phyloP scores from a whole-genome alignment of 2,888 invertebrate species.

The Polymixis lichenea region DNA sequence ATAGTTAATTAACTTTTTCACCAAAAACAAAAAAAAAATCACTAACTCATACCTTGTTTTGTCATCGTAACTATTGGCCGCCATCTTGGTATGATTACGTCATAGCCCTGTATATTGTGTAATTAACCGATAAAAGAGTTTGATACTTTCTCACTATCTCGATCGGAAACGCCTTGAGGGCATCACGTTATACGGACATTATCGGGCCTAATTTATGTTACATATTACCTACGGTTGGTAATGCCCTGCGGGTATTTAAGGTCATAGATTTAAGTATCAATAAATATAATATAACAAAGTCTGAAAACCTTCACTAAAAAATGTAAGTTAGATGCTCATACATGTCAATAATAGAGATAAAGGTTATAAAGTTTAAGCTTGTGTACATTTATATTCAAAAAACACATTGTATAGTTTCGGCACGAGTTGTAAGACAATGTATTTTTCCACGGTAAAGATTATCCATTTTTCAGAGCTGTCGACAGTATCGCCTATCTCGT shows the following conservation, averaged over 20 bases:
- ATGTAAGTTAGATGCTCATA: too few species aligned
- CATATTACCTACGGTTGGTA: neutral
- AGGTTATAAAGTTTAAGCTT: too few species aligned
- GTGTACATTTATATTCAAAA: too few species aligned
- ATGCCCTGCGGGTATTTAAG: conserved; percentile 26
- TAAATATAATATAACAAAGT: neutral
- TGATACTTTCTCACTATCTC: conserved; percentile 61
- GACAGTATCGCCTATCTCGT: too few species aligned
- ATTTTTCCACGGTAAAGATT: too few species aligned
- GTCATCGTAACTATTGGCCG: conserved; percentile 11
- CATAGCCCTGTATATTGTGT: conserved; percentile 38
- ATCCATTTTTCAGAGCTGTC: too few species aligned
- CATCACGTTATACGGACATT: conserved; percentile 32
- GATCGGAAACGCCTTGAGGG: conserved; percentile 45
- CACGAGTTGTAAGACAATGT: too few species aligned
- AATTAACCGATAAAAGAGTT: conserved; percentile 34
- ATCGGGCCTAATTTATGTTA: conserved; percentile 37
- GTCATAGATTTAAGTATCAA: conserved; percentile 23
- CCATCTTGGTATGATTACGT: conserved; percentile 31
- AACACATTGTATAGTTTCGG: too few species aligned
- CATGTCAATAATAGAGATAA: too few species aligned
- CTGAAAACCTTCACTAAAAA: neutral
- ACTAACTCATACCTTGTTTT: conserved; percentile 28
- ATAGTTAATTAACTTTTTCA: conserved; percentile 34
- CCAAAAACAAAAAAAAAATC: conserved; percentile 13